Evolutionary conservation across 2,888 invertebrate species (phyloP), one percentile per base, ranked within the genome.

Genomic region (Philhelius pedissequus): DNA sequence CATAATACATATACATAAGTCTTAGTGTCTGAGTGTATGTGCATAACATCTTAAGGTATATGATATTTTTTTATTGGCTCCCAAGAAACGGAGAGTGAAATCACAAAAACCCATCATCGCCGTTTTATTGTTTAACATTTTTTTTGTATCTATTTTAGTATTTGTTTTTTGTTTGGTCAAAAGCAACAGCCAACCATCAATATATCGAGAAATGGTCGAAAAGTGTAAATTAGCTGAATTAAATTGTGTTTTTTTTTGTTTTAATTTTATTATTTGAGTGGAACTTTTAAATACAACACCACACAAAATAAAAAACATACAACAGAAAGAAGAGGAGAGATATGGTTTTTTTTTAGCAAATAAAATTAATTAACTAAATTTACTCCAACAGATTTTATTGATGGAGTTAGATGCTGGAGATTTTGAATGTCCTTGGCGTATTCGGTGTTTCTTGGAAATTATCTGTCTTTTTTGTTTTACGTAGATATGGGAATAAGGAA

Each of bases 191-290:
- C 35, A 60, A 48, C 84, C 80, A 80, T 80, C 80, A 80, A 84
- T 82, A 83, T 74, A 58, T 84, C 75, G 84, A 71, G 54, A 80
- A 80, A 84, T 76, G 84, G 35, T 54, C 70, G 75, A 84, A 84
- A 84, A 48, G 84, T 84, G 84, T 84, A 84, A 84, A 84, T 84
- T 84, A 84, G 84, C 54, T 84, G 56, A 74, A 75, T 74, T 48
- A 54, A 69, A 74, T 66, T 54, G n/a, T 45, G 35, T 60, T 52
- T 62, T 62, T 66, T 74, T 68, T 25, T 54, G n/a, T 7, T 54
- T 20, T n/a, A 32, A 5, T 43, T 18, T 20, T 64, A 40, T 38
- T 25, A 27, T 32, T 43, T 40, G 4, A 38, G 30, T 50, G 54
- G 48, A 60, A 48, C 20, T 64, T 56, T 56, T 18, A n/a, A 4